A percentile compares a stretch with the other conserved stretches of the same genome.
These are phyloP conservation scores for Nesidiocoris tenuis DNA, from an alignment of 2,888 invertebrate species.

Conservation along the genomic window DNA sequence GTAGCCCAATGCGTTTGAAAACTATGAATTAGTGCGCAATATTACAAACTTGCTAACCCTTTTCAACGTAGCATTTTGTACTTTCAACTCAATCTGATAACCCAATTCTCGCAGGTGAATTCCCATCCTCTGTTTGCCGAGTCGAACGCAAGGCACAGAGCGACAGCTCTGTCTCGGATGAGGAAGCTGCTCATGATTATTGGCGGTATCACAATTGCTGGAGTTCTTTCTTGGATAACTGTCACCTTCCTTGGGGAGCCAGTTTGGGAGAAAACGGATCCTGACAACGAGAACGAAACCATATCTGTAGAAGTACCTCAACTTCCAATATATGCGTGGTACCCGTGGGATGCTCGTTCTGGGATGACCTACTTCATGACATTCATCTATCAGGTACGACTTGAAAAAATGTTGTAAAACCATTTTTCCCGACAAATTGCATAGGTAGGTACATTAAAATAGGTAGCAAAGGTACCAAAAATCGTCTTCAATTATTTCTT, in stretches of 20 bases:
- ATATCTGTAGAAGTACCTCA: constrained; percentile 69
- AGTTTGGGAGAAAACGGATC: constrained; percentile 65
- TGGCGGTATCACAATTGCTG: constrained; percentile 61
- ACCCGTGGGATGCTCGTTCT: constrained; percentile 73
- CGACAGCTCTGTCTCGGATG: constrained; percentile 72
- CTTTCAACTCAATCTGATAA: not conserved
- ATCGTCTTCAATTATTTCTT: too few relatives aligned
- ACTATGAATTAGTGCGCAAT: too few relatives aligned
- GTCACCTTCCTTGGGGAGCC: constrained; percentile 80
- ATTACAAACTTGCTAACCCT: too few relatives aligned
- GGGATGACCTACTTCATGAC: constrained; percentile 68
- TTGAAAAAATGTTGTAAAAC: too few relatives aligned
- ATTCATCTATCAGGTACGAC: constrained; percentile 64
- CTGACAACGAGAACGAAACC: constrained; percentile 69
- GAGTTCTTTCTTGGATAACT: constrained; percentile 70
- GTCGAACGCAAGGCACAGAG: constrained; percentile 70
- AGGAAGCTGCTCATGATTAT: constrained; percentile 70
- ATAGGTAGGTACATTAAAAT: too few relatives aligned
- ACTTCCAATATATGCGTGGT: constrained; percentile 73
- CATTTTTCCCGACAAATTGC: too few relatives aligned
- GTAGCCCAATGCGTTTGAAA: too few relatives aligned
- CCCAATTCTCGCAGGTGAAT: constrained; percentile 61
- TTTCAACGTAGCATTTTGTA: too few relatives aligned
- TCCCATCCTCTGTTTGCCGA: constrained; percentile 81
- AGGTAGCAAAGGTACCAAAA: too few relatives aligned